Base-by-base conservation (phyloP, 2,113 vertebrate genomes). In the Setophaga petechia region DNA sequence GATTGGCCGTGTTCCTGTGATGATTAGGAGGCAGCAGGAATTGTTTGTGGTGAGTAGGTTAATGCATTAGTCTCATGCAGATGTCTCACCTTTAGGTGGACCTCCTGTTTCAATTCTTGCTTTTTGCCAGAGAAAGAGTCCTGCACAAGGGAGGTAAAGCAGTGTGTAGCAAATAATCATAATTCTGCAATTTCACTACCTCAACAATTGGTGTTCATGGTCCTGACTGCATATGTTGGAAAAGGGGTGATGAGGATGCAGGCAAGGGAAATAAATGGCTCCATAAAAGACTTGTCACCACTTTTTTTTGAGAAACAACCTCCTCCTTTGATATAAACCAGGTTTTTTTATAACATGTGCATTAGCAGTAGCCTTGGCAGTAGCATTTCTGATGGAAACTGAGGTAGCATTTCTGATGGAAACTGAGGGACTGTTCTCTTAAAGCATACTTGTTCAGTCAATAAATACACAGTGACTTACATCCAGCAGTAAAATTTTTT, bases 51-150 rank as follows among this genome's bases (percentile, higher is more conserved):
- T 65, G 78, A 82, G 37, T 30, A 63, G 91, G 82, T 96, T 71
- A 92, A 79, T 47, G 49, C 18, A 43, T 78, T 57, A 71, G 57
- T 30, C 8, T 74, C 65, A 22, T 4, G 20, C 57, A 89, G 67
- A 62, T 14, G 8, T 84, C 73, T 94, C 94, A 93, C 85, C 59
- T 97, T 96, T 89, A 71, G 72, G 57, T 61, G 43, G 92, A 86
- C 41, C 47, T 62, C 74, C 49, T 66, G 39, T 93, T 93, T 76
- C 54, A 79, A 3, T 82, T 82, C 84, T 59, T 89, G 16, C 44
- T 92, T 76, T 69, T 91, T 49, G 31, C 59, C 46, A 85, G 35
- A 67, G n/a, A 84, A 94, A 46, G 61, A 84, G 23, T 20, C 33
- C 52, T 37, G 21, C 1, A 5, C 33, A 66, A 58, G 25, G 21